A percentile compares a stretch with the other conserved stretches of the same genome.
Conservation (phyloP, 2,797 vertebrate genomes). For the Todus mexicanus region DNA sequence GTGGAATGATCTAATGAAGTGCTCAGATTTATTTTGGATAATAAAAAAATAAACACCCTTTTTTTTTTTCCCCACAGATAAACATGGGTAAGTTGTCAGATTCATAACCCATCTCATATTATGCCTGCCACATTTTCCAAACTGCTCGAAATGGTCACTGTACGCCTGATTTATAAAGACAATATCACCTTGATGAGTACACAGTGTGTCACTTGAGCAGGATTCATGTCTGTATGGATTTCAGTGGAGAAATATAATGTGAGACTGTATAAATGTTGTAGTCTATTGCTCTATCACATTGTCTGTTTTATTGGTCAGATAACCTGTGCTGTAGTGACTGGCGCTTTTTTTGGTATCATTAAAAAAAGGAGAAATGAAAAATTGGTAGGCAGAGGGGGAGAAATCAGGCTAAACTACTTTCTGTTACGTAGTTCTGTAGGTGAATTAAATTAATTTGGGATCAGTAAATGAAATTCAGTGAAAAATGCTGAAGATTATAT, state of each 20-base stretch:
- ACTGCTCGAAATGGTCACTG: neutral
- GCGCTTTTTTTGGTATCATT: neutral
- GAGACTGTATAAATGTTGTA: conserved; percentile 6
- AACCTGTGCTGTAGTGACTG: neutral
- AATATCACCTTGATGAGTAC: conserved; percentile 48
- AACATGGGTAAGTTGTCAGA: conserved; percentile 10
- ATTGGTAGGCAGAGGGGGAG: neutral
- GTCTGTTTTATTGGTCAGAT: neutral
- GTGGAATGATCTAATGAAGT: neutral
- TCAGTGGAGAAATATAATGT: neutral
- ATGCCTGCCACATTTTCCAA: neutral
- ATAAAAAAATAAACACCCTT: neutral
- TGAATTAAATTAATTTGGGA: neutral
- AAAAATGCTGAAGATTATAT: neutral
- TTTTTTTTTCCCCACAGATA: neutral
- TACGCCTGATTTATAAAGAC: conserved; percentile 33
- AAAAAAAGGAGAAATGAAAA: neutral
- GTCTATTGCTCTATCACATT: neutral
- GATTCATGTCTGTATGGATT: conserved; percentile 44
- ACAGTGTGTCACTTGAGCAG: conserved; percentile 19
- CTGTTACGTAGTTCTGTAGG: neutral
- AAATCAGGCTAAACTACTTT: neutral
- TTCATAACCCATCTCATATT: neutral
- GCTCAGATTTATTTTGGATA: neutral
- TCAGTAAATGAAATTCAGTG: neutral